Base-by-base conservation (phyloP, 2,797 vertebrate species). In the Chloroceryle amazona region DNA sequence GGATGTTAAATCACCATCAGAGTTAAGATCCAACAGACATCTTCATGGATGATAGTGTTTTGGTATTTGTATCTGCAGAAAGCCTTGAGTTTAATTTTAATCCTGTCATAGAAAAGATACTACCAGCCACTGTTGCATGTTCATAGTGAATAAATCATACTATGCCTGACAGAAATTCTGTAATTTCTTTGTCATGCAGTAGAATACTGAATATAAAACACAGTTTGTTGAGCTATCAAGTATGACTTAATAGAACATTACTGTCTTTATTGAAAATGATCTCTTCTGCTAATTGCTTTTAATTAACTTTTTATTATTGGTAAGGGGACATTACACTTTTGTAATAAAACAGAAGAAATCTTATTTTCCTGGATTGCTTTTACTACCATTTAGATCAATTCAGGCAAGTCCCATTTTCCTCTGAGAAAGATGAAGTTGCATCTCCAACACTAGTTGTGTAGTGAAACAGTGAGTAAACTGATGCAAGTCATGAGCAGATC, bases 231-330 rank as follows among this genome's bases (percentile, higher is more conserved):
- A 86, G 70, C 39, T 79, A 84, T 58, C 42, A 83, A 15, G 73
- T 83, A 70, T 79, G 58, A 81, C 75, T 93, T 88, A 79, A 81
- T 37, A 93, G 31, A 91, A 75, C 14, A 21, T 90, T 93, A 65
- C 39, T 74, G 71, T 13, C 46, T 93, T 93, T 67, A 83, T 46
- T 88, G 79, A 93, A 96, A 94, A 94, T 81, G 51, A 83, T 83
- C 91, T 82, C 86, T 88, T 79, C 71, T 90, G 33, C 18, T 96
- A 96, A 96, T 93, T 94, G 41, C 11, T 90, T 97, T 97, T 93
- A 81, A 91, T 78, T 93, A 93, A 47, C 26, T 41, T 97, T 85
- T 81, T 94, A 93, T 86, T 74, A 79, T 72, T 73, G 47, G 41
- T 51, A 76, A 70, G 67, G 72, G 73, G 67, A 79, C 44, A 52